phyloP scores from a whole-genome alignment of 2,797 vertebrate species.

The Tarsius wallacei region DNA sequence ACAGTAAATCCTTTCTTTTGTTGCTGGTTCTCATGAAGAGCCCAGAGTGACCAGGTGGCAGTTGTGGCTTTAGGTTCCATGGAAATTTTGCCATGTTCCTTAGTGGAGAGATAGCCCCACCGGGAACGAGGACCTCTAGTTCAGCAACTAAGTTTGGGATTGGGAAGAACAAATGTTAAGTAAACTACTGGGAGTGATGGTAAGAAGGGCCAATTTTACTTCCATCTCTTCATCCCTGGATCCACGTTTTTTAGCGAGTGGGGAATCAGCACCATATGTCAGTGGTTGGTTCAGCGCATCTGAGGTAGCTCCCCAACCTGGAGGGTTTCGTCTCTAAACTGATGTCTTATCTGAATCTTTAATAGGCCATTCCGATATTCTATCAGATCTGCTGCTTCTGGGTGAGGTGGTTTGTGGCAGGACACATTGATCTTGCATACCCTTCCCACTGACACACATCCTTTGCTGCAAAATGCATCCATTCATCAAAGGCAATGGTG shows the following conservation, averaged over 20 bases:
- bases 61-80: not conserved
- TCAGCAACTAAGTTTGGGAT: not conserved
- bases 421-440: not conserved
- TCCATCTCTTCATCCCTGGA: not conserved
- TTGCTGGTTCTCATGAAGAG: not conserved
- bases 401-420: not conserved
- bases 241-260: not conserved
- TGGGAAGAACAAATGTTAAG: not conserved
- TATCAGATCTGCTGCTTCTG: not conserved
- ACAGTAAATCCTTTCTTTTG: not conserved
- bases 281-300: not conserved
- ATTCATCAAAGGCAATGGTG: not conserved
- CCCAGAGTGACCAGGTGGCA: not conserved
- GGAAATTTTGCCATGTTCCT: not conserved
- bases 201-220: not conserved
- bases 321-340: not conserved
- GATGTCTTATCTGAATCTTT: not conserved
- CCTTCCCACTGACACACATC: not conserved
- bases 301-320: not conserved
- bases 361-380: not conserved
- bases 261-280: not conserved
- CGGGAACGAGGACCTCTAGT: not conserved
- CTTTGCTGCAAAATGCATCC: not conserved
- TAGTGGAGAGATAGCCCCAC: not conserved
- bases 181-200: not conserved